Percentiles rank a stretch among this genome's conserved stretches.
phyloP scores from a whole-genome alignment of 2,797 vertebrate species.

The Phaenicophaeus curvirostris region DNA sequence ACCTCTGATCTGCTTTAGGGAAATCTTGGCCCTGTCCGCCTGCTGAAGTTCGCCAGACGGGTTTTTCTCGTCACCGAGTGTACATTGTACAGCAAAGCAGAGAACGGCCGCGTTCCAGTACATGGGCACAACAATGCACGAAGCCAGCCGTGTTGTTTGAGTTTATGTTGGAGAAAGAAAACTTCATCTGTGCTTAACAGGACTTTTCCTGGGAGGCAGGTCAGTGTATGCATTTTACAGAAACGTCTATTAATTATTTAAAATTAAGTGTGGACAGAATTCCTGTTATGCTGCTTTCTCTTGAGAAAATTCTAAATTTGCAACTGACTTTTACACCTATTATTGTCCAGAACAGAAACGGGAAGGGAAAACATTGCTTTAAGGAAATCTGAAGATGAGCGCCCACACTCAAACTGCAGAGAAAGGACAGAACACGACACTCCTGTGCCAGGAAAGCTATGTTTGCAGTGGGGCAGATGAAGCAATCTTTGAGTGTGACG shows the following conservation, averaged over 20 bases:
- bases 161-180: conserved; percentile 24
- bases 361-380: background rate
- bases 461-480: conserved; percentile 93
- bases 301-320: background rate
- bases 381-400: conserved; percentile 81
- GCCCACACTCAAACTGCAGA: conserved; percentile 82
- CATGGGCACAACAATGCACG: background rate
- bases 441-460: conserved; percentile 95
- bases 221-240: background rate
- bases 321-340: background rate
- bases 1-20: conserved; percentile 38
- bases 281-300: background rate
- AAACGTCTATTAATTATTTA: background rate
- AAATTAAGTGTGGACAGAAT: background rate
- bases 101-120: background rate
- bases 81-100: background rate
- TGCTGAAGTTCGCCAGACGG: background rate
- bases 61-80: background rate
- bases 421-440: conserved; percentile 81
- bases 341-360: background rate
- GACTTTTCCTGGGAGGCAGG: background rate
- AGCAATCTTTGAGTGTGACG: conserved; percentile 93
- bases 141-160: background rate
- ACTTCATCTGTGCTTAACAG: conserved; percentile 23
- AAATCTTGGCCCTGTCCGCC: background rate